Evolutionary conservation across 2,113 vertebrate species (phyloP).

Genomic region (Equus quagga): DNA sequence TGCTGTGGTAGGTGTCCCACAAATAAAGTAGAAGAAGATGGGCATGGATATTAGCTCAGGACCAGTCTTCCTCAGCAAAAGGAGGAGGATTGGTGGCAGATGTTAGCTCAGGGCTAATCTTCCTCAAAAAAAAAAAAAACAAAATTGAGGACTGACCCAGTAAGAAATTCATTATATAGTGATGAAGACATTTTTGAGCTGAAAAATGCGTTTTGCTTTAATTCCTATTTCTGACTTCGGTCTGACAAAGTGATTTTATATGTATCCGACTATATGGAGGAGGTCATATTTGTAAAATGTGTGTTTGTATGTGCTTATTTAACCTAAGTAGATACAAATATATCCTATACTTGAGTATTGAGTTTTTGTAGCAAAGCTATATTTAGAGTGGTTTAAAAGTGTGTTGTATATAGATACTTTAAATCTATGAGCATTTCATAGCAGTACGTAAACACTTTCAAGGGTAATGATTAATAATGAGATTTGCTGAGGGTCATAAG

Average conservation of each 20-base stretch:
- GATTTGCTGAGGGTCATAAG: constrained; percentile 28
- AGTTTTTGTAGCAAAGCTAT: constrained; percentile 4
- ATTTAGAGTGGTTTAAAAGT: constrained; percentile 50
- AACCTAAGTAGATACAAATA: not conserved
- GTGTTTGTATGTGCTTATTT: not conserved
- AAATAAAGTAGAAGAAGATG: too few relatives aligned
- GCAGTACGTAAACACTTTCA: constrained; percentile 45
- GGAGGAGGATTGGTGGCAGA: too few relatives aligned
- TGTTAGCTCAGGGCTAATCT: too few relatives aligned
- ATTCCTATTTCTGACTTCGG: not conserved
- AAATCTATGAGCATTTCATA: constrained; percentile 42
- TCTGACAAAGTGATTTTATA: not conserved
- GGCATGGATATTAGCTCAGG: too few relatives aligned
- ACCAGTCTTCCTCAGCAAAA: too few relatives aligned
- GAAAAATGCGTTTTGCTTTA: not conserved
- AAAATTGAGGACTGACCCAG: not conserved
- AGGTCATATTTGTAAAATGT: not conserved
- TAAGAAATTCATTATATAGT: not conserved
- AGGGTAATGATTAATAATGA: constrained; percentile 51
- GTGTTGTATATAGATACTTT: not conserved
- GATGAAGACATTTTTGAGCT: not conserved
- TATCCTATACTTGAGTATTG: not conserved
- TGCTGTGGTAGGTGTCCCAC: too few relatives aligned
- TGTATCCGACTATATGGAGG: not conserved
- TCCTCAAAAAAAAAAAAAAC: too few relatives aligned